Evolutionary conservation across 2,888 invertebrate genomes (phyloP), one percentile per base, ranked within the genome.

Genomic region (Cataglyphis albicans): DNA sequence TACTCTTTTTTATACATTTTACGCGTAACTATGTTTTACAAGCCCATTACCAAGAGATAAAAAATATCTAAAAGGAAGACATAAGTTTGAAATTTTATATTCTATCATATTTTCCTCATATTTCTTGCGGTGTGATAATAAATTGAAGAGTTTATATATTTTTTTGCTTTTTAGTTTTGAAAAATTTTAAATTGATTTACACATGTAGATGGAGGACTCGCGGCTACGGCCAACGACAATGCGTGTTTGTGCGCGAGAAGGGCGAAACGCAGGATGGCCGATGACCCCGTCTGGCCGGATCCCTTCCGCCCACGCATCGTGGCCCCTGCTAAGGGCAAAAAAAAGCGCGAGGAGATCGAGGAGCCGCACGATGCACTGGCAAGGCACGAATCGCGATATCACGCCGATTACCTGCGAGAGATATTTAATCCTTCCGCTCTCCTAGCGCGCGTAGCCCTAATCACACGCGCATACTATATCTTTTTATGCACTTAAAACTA

Each of bases 271-370:
- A 73, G 74, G 74, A 67, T 82, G 88, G 87, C 85, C 88, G 85
- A 88, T 87, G 88, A 88, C 88, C 88, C 84, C 88, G 88, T 88
- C 88, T 86, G 88, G 88, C 84, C 84, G 82, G 86, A 78, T 81
- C 82, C 78, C 76, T 82, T 82, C 72, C 86, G 86, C 84, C 76
- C 86, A 86, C 86, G 75, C 86, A 80, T 80, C 81, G 52, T 38
- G 72, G 78, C 72, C 72, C 72, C 59, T 59, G 44, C 78, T 80
- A 59, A 80, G 72, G 72, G 78, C 70, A 82, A 55, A 74, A 55
- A 52, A 65, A 67, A 55, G 61, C 12, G 38, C 38, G 59, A 76
- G 57, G 59, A 82, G 82, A 80, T 52, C 57, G n/a, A 59, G 41
- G 25, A 76, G 32, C 82, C 48, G 78, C 65, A 38, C 59, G 68